phyloP scores from a whole-genome alignment of 2,888 invertebrate species.

The Tipula confusa region DNA sequence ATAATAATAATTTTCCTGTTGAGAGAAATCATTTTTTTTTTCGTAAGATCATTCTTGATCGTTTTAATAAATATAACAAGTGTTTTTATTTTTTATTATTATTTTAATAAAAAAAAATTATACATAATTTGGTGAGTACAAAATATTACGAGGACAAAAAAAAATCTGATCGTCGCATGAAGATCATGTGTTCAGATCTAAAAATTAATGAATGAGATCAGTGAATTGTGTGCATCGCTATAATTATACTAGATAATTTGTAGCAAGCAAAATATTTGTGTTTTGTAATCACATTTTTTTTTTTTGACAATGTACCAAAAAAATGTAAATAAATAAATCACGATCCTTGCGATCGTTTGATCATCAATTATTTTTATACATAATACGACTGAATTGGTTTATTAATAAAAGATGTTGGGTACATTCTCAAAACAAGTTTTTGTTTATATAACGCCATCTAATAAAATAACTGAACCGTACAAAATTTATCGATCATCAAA shows the following conservation, averaged over 20 bases:
- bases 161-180: neutral
- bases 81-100: neutral
- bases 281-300: neutral
- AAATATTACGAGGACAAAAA: neutral
- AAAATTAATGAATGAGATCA: neutral
- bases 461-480: neutral
- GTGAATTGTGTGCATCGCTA: neutral
- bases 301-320: neutral
- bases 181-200: neutral
- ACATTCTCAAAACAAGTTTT: no score
- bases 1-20: neutral
- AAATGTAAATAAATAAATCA: neutral
- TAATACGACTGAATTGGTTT: neutral
- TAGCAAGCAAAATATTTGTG: neutral
- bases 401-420: neutral
- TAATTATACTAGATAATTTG: neutral
- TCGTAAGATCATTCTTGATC: constrained; percentile 9
- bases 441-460: neutral
- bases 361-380: neutral
- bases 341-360: neutral
- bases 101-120: neutral
- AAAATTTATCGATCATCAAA: neutral
- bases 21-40: neutral
- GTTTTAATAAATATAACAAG: neutral
- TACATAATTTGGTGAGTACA: neutral